phyloP scores from a whole-genome alignment of 2,797 vertebrate species.

The Anniella stebbinsi region DNA sequence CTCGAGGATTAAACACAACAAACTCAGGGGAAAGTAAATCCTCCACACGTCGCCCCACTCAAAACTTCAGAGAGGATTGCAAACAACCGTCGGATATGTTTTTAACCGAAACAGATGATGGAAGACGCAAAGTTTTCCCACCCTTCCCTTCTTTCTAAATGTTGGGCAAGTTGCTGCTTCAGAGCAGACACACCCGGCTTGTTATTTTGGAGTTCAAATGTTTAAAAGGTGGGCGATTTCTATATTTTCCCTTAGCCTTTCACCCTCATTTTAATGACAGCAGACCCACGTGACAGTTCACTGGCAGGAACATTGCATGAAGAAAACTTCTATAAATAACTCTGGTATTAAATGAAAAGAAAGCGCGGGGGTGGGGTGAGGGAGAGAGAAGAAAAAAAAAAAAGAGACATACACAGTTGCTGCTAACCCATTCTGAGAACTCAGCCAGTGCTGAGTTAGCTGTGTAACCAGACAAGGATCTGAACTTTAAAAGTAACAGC shows the following conservation, averaged over 20 bases:
- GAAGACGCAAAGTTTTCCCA: slow-evolving; percentile 71
- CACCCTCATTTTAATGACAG: slow-evolving; percentile 72
- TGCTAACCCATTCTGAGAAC: neutral
- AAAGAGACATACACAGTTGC: neutral
- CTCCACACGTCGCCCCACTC: neutral
- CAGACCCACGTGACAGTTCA: slow-evolving; percentile 62
- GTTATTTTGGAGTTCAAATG: slow-evolving; percentile 73
- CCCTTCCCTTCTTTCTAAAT: slow-evolving; percentile 72
- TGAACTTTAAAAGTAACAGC: neutral
- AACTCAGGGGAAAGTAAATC: neutral
- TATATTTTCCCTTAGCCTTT: slow-evolving; percentile 70
- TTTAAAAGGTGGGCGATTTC: slow-evolving; percentile 69
- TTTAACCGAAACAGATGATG: slow-evolving; percentile 63
- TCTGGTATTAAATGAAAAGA: slow-evolving; percentile 56
- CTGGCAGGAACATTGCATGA: slow-evolving; percentile 61
- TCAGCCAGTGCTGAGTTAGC: neutral
- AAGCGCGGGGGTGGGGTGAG: neutral
- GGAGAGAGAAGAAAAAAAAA: neutral
- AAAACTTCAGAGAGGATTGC: slow-evolving; percentile 45
- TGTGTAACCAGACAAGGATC: neutral
- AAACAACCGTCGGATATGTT: slow-evolving; percentile 66
- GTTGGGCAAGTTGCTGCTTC: slow-evolving; percentile 51
- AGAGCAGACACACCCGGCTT: slow-evolving; percentile 67
- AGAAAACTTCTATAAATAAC: slow-evolving; percentile 68
- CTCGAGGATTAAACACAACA: slow-evolving; percentile 18